phyloP scores from a whole-genome alignment of 2,113 vertebrate species.

The Perca schrenkii region DNA sequence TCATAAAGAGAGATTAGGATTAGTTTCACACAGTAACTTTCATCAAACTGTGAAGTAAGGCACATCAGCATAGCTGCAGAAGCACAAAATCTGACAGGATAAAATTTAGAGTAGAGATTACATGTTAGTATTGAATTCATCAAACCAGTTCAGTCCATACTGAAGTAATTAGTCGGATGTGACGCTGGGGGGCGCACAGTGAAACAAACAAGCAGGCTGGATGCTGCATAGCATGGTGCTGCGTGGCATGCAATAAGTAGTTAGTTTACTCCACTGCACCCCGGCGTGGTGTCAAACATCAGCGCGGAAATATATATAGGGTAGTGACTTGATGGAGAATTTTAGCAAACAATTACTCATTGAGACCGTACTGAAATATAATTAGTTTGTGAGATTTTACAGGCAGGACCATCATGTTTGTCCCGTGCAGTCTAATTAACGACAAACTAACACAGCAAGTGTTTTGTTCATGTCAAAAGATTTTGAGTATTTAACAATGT shows the following conservation, averaged over 20 bases:
- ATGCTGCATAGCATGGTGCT: slow-evolving; percentile 64
- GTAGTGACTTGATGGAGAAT: neutral
- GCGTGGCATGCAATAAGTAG: slow-evolving; percentile 49
- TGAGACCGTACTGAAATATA: neutral
- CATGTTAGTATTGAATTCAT: slow-evolving; percentile 13
- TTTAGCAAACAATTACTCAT: neutral
- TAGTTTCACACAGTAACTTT: slow-evolving; percentile 28
- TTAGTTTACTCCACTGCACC: slow-evolving; percentile 51
- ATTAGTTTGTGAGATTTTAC: neutral
- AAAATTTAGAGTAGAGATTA: neutral
- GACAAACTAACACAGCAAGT: neutral
- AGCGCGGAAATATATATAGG: neutral
- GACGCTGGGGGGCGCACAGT: slow-evolving; percentile 74
- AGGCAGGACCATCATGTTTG: neutral
- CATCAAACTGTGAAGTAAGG: slow-evolving; percentile 13
- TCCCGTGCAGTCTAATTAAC: neutral
- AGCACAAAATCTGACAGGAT: slow-evolving; percentile 9
- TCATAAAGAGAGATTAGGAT: slow-evolving; percentile 1
- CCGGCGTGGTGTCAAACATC: slow-evolving; percentile 38
- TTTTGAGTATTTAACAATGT: neutral
- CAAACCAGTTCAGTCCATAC: slow-evolving; percentile 1
- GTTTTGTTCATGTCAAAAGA: neutral
- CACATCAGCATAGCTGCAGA: slow-evolving; percentile 9
- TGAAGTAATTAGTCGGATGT: slow-evolving; percentile 32
- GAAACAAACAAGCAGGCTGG: slow-evolving; percentile 40